Percentiles rank a stretch among this genome's conserved stretches.
Evolutionary conservation across 2,888 invertebrate species (phyloP).

Genomic region (Graphium colonna): DNA sequence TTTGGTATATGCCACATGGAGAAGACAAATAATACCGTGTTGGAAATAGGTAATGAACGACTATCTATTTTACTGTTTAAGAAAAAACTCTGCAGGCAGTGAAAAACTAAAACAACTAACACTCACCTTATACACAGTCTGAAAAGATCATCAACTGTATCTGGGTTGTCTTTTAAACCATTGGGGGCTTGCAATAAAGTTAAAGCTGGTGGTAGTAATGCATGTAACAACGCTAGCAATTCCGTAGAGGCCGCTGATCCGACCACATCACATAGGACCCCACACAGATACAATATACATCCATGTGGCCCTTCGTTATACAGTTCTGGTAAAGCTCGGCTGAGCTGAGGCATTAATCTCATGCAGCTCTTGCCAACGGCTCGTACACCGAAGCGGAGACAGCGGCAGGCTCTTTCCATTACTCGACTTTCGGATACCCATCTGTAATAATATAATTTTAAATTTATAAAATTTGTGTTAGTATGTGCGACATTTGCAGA

Average conservation of each 20-base stretch:
- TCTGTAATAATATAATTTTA: too few species aligned
- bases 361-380: conserved; percentile 89
- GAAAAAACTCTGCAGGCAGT: too few species aligned
- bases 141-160: conserved; percentile 98
- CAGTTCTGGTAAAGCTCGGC: conserved; percentile 86
- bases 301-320: conserved; percentile 85
- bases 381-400: conserved; percentile 93
- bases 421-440: conserved; percentile 85
- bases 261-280: conserved; percentile 86
- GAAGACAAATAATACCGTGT: too few species aligned
- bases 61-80: too few species aligned
- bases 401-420: conserved; percentile 95
- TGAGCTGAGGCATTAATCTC: conserved; percentile 87
- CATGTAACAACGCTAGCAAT: conserved; percentile 92
- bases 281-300: conserved; percentile 90
- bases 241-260: conserved; percentile 76
- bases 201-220: conserved; percentile 90
- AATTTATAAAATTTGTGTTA: too few species aligned
- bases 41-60: too few species aligned
- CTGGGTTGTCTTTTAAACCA: conserved; percentile 95
- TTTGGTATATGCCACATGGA: too few species aligned
- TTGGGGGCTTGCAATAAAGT: conserved; percentile 87
- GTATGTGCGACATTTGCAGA: too few species aligned
- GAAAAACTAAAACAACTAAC: too few species aligned
- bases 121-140: conserved; percentile 84